Base-by-base conservation (phyloP, 2,797 vertebrate genomes). In the Austrolebias charrua region DNA sequence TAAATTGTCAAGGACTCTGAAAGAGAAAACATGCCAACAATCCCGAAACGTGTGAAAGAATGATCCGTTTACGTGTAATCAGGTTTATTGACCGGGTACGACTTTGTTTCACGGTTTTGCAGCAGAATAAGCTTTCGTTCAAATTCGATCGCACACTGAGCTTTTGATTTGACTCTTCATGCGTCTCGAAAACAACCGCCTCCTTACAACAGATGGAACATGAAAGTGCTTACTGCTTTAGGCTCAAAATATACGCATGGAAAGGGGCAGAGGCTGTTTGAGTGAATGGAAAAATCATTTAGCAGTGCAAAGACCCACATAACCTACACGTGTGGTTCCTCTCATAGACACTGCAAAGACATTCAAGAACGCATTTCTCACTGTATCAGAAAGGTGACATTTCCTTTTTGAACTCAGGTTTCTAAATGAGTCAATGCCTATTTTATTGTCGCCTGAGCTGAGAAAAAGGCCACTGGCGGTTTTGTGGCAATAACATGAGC, bases 161-260 rank as follows among this genome's bases (percentile, higher is more conserved):
- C 24, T 18, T 66, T 74, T 61, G 67, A 58, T 46, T 46, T 42
- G 51, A 20, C 54, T 11, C 11, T 18, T 60, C 50, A 13, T 49
- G 19, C 47, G 31, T 46, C 59, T 70, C 38, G 38, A n/a, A 40
- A 53, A 59, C 66, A 45, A 42, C 51, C 65, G 66, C 60, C 73
- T 68, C 55, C 60, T 72, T 28, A 44, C 48, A n/a, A 55, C n/a
- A 0, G 24, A 50, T 14, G 2, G 66, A 50, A 67, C 19, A 20
- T 40, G 14, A 66, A 51, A 51, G 12, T 49, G 28, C 15, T 47
- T 2, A 1, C 40, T 62, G 6, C 64, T 24, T 33, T 51, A 51
- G 47, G 35, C 31, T 38, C 16, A 7, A 67, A 55, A 53, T 1
- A n/a, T n/a, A 33, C 6, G 4, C 31, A 6, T 0, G 6, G 9